Evolutionary conservation across 1,140 invertebrate genomes (phyloP).

Genomic region (Cyphomyrmex costatus): DNA sequence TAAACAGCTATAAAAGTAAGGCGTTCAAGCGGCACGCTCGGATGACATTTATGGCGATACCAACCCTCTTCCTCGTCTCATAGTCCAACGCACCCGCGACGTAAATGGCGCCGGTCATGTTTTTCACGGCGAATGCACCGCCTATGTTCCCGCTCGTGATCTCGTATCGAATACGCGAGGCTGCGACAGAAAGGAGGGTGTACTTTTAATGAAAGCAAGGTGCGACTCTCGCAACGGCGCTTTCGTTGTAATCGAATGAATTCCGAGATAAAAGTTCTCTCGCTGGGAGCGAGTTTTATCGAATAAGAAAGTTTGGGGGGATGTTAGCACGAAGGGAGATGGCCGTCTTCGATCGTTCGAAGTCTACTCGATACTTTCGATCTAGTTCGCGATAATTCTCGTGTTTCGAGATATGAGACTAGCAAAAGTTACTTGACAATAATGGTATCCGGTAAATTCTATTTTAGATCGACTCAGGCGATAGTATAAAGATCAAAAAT

Average conservation of each 20-base stretch:
- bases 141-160: constrained; percentile 99
- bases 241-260: constrained; percentile 48
- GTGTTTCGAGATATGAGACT: constrained; percentile 6
- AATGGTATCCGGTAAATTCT: constrained; percentile 17
- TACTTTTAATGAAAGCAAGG: constrained; percentile 53
- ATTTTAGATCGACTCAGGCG: background rate
- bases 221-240: background rate
- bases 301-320: constrained; percentile 39
- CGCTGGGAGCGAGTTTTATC: constrained; percentile 35
- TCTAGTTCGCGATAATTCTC: constrained; percentile 41
- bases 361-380: constrained; percentile 33
- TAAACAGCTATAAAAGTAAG: background rate
- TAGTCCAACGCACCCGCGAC: constrained; percentile 97
- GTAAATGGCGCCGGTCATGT: constrained; percentile 98
- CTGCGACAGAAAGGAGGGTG: constrained; percentile 88
- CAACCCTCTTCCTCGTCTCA: constrained; percentile 95
- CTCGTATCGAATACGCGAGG: constrained; percentile 99
- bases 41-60: constrained; percentile 60
- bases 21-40: background rate
- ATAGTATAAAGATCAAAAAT: background rate
- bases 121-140: constrained; percentile 98
- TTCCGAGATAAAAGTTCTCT: constrained; percentile 54
- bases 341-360: constrained; percentile 14
- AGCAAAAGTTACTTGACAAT: constrained; percentile 1
- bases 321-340: background rate